Evolutionary conservation across 2,113 vertebrate species (phyloP).

Genomic region (Sinocyclocheilus maitianheensis): DNA sequence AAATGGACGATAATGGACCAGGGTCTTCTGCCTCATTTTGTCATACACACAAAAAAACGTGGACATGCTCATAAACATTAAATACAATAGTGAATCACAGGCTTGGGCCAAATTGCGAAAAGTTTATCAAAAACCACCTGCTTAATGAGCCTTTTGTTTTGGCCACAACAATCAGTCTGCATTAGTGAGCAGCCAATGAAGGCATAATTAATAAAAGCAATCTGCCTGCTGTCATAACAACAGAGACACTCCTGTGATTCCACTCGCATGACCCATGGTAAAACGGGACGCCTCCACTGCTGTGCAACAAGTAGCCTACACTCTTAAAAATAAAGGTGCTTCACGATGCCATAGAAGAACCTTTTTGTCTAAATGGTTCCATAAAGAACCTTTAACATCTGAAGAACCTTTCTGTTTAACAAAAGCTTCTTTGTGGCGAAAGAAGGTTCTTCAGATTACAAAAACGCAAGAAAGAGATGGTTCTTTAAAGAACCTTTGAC

Average conservation of each 20-base stretch:
- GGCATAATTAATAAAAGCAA: slow-evolving; percentile 60
- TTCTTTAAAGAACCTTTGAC: no score
- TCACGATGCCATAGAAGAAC: no score
- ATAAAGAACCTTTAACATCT: no score
- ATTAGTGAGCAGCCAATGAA: slow-evolving; percentile 45
- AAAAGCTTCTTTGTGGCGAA: no score
- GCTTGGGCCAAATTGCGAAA: slow-evolving; percentile 47
- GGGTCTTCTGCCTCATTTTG: slow-evolving; percentile 27
- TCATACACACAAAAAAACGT: slow-evolving; percentile 22
- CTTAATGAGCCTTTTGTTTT: slow-evolving; percentile 70
- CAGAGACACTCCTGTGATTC: slow-evolving; percentile 32
- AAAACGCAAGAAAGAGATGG: no score
- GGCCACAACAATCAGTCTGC: slow-evolving; percentile 58
- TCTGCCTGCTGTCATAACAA: slow-evolving; percentile 55
- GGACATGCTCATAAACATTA: slow-evolving; percentile 25
- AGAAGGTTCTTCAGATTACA: no score
- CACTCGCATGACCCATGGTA: slow-evolving; percentile 44
- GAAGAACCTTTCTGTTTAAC: no score
- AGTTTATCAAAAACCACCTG: slow-evolving; percentile 55
- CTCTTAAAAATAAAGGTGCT: no score
- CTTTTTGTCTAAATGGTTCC: no score
- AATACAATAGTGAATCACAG: slow-evolving; percentile 25
- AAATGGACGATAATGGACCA: slow-evolving; percentile 52
- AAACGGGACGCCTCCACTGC: slow-evolving; percentile 22
- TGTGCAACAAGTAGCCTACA: slow-evolving; percentile 7